Evolutionary conservation across 1,140 invertebrate species (phyloP), one percentile per base, ranked within the genome.

Genomic region (Plutomurus gul): DNA sequence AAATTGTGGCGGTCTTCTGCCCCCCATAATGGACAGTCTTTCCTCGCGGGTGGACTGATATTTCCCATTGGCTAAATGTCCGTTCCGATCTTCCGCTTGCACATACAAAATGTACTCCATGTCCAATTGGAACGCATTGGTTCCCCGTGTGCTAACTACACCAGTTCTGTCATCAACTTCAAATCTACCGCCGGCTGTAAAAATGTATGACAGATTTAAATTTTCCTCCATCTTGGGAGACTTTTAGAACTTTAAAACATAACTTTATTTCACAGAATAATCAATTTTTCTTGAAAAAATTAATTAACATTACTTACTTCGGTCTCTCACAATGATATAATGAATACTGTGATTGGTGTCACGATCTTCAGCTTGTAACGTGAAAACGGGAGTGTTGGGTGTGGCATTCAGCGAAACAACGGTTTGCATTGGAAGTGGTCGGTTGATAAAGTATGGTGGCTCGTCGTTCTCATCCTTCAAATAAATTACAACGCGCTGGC

Each of bases 91-190:
- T 88, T 97, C 95, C 0, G 96, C 95, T 88, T 96, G 96, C 16
- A 97, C 95, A 85, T 97, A 97, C 75, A 97, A 88, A 18, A 97
- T 95, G 86, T 97, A 97, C 85, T 97, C 96, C 94, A 96, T 96
- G 86, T 97, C 96, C 84, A 97, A 87, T 86, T 96, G 95, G 85
- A 97, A 97, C 13, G 95, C 92, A 85, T 96, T 95, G 1, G 92
- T 95, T 47, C 95, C 95, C 47, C 94, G 89, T 0, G 95, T 97
- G 20, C 95, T 89, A n/a, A 97, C 95, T 8, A 97, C 95, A 0
- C 96, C 96, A 1, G 95, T 96, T 60, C 95, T 88, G 86, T 96
- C 94, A 84, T 96, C 95, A 13, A 96, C 94, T 87, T 96, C 94
- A 84, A 96, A 96, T 20, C 91, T 87, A 47, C 92, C 91, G 39